Evolutionary conservation across 23 tunicate species (phyloP).

Genomic region (Ascidia mentula): DNA sequence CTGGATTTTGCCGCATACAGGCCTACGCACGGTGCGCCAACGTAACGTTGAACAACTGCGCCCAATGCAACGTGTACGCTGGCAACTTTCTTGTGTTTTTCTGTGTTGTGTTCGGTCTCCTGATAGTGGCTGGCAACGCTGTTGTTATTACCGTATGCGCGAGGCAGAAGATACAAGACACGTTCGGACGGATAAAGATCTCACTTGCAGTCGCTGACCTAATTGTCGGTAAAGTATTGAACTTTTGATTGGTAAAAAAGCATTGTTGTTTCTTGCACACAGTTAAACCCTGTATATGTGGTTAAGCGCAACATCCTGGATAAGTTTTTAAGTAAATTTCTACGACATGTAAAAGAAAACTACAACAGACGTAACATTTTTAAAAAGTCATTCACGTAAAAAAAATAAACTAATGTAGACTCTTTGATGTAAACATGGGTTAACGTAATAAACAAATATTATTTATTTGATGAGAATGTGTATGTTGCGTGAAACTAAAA

Average conservation of each 20-base stretch:
- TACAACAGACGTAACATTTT: background rate
- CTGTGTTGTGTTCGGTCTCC: background rate
- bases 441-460: too few species aligned
- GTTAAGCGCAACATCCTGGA: too few species aligned
- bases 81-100: background rate
- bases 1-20: background rate
- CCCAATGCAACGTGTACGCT: background rate
- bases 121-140: background rate
- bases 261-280: background rate
- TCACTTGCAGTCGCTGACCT: background rate
- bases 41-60: background rate
- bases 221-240: background rate
- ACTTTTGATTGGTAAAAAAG: background rate
- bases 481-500: too few species aligned
- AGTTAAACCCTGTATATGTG: too few species aligned
- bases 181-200: background rate
- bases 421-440: too few species aligned
- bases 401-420: background rate
- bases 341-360: background rate
- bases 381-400: background rate
- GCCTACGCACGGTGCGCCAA: background rate
- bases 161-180: background rate
- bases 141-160: background rate
- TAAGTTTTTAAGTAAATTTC: too few species aligned
- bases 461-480: too few species aligned